These are phyloP conservation scores for Flabesymbios commensalis DNA, from an alignment of 2,888 invertebrate species.

Conservation along the genomic window DNA sequence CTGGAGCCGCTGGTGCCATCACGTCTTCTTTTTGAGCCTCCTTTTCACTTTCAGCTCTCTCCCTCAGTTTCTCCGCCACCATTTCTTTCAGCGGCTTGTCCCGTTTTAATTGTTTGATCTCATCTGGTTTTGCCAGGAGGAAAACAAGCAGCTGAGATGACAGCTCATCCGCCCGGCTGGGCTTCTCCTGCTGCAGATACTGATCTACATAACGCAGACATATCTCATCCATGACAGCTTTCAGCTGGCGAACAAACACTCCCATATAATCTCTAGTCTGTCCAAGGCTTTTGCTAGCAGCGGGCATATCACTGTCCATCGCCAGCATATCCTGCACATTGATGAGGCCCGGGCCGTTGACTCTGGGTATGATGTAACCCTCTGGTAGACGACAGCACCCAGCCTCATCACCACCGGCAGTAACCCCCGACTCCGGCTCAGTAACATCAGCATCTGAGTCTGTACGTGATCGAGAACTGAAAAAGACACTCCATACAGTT, in stretches of 20 bases:
- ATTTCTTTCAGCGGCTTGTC: slow-evolving; percentile 37
- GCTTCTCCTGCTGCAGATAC: slow-evolving; percentile 50
- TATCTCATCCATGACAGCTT: slow-evolving; percentile 50
- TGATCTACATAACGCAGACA: slow-evolving; percentile 55
- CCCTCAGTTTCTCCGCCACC: slow-evolving; percentile 42
- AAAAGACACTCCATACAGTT: no score
- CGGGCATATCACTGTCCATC: no score
- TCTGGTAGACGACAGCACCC: no score
- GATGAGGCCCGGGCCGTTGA: background rate
- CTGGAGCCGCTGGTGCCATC: no score
- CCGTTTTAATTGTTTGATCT: slow-evolving; percentile 56
- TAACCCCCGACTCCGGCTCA: no score
- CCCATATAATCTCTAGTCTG: background rate
- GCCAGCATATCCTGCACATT: background rate
- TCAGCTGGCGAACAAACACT: slow-evolving; percentile 46
- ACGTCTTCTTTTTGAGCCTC: no score
- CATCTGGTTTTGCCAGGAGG: slow-evolving; percentile 67
- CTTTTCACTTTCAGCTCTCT: no score
- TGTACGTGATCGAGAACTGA: no score
- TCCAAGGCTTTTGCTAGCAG: no score
- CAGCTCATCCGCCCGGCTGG: slow-evolving; percentile 49
- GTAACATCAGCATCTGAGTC: no score
- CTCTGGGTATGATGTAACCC: no score
- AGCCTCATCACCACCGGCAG: no score
- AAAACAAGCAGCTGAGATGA: slow-evolving; percentile 68